Evolutionary conservation across 2,797 vertebrate species (phyloP).

Genomic region (Enteromius afrohamiltoni): DNA sequence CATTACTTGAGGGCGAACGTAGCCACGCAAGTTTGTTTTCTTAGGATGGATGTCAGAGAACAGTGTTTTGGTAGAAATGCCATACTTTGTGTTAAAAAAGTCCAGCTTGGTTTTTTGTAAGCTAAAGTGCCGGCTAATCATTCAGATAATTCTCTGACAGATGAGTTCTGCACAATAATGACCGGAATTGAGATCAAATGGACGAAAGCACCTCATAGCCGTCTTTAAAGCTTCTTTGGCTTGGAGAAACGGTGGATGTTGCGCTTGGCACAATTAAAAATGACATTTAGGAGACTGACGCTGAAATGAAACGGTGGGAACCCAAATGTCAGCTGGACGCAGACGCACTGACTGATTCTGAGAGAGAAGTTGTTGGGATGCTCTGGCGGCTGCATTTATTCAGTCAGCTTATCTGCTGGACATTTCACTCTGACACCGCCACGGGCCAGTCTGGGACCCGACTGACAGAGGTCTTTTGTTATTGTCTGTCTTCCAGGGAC

Average conservation of each 20-base stretch:
- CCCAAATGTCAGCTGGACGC: conserved; percentile 56
- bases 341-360: conserved; percentile 16
- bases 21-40: background rate
- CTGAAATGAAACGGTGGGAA: conserved; percentile 43
- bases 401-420: conserved; percentile 59
- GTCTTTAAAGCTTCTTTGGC: conserved; percentile 35
- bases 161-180: background rate
- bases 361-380: conserved; percentile 41
- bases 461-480: conserved; percentile 62
- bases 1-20: background rate
- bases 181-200: conserved; percentile 35
- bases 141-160: background rate
- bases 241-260: conserved; percentile 21
- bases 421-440: conserved; percentile 59
- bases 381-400: conserved; percentile 52
- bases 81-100: background rate
- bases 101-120: background rate
- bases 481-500: conserved; percentile 59
- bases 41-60: background rate
- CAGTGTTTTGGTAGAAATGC: background rate
- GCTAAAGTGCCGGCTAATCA: background rate
- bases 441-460: conserved; percentile 48
- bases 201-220: background rate
- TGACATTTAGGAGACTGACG: conserved; percentile 43
- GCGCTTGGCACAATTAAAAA: conserved; percentile 32